These are phyloP conservation scores for Eurystomus gularis DNA, from an alignment of 2,113 vertebrate species.

Conservation along the genomic window DNA sequence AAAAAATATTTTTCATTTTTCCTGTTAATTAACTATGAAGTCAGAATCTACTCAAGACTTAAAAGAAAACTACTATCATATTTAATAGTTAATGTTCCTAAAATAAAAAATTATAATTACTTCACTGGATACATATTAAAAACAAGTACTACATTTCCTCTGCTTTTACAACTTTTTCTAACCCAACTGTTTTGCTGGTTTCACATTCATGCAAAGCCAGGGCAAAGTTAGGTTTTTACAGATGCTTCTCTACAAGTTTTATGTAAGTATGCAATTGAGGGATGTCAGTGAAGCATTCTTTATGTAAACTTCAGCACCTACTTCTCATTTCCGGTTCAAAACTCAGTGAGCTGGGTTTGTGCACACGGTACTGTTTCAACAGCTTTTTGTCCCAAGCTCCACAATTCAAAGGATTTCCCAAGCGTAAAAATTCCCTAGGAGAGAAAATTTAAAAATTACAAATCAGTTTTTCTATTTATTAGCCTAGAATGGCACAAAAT, in stretches of 20 bases:
- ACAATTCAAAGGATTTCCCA: constrained; percentile 96
- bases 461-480: neutral
- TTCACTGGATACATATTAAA: neutral
- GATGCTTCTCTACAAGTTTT: neutral
- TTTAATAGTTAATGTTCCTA: neutral
- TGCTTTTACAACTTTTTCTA: neutral
- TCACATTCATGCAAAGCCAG: neutral
- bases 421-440: constrained; percentile 91
- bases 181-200: neutral
- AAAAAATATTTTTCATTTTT: neutral
- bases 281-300: neutral
- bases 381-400: constrained; percentile 98
- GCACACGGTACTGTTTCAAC: constrained; percentile 92
- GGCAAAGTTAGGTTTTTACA: neutral
- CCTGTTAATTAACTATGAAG: neutral
- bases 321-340: constrained; percentile 94
- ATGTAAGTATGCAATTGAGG: neutral
- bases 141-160: neutral
- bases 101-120: neutral
- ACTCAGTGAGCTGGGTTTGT: constrained; percentile 95
- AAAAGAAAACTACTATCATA: neutral
- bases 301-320: constrained; percentile 69
- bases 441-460: neutral
- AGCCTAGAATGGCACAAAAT: neutral
- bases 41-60: neutral